Evolutionary conservation across 2,888 invertebrate genomes (phyloP).

Genomic region (Marasmarcha lunaedactyla): DNA sequence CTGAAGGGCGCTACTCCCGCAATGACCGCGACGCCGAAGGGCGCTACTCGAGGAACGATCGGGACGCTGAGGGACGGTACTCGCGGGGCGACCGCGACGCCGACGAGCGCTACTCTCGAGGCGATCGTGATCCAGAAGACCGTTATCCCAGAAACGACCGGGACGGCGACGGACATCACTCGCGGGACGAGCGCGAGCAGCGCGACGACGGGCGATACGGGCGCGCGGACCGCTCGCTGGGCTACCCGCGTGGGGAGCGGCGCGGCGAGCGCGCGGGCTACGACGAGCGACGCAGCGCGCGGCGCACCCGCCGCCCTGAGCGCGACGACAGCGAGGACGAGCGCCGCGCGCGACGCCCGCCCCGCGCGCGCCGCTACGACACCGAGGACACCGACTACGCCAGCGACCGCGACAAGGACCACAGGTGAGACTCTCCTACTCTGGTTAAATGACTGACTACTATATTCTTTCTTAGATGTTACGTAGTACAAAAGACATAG

Average conservation of each 20-base stretch:
- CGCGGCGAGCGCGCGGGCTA: conserved; percentile 25
- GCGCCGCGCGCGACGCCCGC: conserved; percentile 24
- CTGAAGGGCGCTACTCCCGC: conserved; percentile 22
- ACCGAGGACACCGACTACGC: conserved; percentile 77
- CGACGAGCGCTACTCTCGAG: conserved; percentile 60
- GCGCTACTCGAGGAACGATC: neutral
- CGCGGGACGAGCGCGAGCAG: conserved; percentile 7
- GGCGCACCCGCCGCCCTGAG: conserved; percentile 18
- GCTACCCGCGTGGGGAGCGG: conserved; percentile 41
- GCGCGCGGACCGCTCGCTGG: conserved; percentile 21
- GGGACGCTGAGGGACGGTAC: conserved; percentile 14
- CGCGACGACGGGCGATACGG: conserved; percentile 13
- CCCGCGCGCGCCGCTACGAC: conserved; percentile 69
- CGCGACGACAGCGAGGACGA: conserved; percentile 41
- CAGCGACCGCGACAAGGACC: conserved; percentile 73
- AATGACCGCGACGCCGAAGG: neutral
- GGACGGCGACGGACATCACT: neutral
- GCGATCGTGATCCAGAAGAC: conserved; percentile 73
- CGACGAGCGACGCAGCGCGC: conserved; percentile 15
- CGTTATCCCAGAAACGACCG: neutral
- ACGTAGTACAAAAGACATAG: no score
- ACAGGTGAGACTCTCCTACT: conserved; percentile 44
- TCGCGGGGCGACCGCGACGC: conserved; percentile 27
- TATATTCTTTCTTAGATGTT: conserved; percentile 33
- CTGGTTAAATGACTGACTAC: neutral